Evolutionary conservation across 1,140 invertebrate species (phyloP).

Genomic region (Aricia agestis): DNA sequence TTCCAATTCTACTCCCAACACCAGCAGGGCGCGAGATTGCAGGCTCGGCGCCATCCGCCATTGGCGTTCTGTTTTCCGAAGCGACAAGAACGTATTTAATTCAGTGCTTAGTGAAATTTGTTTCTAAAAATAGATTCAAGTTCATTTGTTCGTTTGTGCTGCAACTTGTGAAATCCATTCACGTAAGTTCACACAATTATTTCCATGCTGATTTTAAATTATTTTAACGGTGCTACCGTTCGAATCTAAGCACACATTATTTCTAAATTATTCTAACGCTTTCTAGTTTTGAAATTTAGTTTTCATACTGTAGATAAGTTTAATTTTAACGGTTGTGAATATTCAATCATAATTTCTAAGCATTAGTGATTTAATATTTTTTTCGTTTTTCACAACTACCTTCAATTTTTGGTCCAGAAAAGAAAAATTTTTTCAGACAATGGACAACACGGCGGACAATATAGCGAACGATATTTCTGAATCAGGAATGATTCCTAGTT

Average conservation of each 20-base stretch:
- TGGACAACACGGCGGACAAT: not conserved
- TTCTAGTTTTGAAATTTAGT: too few relatives aligned
- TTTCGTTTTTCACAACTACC: too few relatives aligned
- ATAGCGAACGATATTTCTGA: not conserved
- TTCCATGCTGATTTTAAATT: not conserved
- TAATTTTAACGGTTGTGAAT: too few relatives aligned
- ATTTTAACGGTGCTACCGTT: not conserved
- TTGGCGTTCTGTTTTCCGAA: not conserved
- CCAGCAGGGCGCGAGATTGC: not conserved
- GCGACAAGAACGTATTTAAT: not conserved
- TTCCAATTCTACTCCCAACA: not conserved
- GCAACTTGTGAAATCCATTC: not conserved
- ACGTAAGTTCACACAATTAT: not conserved
- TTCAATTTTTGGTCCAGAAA: not conserved
- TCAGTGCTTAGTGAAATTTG: not conserved
- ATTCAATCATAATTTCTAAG: too few relatives aligned
- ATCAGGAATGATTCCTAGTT: not conserved
- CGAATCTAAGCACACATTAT: not conserved
- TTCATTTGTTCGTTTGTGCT: too few relatives aligned
- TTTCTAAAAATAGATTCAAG: not conserved
- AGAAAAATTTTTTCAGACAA: not conserved
- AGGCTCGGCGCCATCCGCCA: not conserved
- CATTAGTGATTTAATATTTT: too few relatives aligned
- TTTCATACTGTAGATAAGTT: too few relatives aligned
- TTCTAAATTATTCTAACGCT: too few relatives aligned